A percentile compares a stretch with the other conserved stretches of the same genome.
Conservation (phyloP, 2,888 invertebrate species). For the Cybosia mesomella region DNA sequence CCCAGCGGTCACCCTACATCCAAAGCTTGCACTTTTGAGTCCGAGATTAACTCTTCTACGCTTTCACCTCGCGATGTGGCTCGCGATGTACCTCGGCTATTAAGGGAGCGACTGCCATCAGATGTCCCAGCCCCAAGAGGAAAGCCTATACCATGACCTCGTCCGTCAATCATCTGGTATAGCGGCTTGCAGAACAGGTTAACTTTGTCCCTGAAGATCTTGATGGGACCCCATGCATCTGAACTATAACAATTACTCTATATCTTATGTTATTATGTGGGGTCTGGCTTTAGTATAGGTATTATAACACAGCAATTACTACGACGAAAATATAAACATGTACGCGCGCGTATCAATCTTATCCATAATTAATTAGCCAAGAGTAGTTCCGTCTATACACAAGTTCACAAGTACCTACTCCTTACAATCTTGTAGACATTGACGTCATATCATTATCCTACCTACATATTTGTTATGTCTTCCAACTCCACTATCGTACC, state of each 20-base stretch:
- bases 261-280: neutral
- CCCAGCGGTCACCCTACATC: too few relatives aligned
- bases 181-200: too few relatives aligned
- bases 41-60: too few relatives aligned
- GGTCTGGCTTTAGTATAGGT: neutral
- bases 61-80: too few relatives aligned
- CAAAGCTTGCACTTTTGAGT: too few relatives aligned
- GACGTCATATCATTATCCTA: slow-evolving; percentile 14
- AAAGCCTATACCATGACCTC: too few relatives aligned
- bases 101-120: too few relatives aligned
- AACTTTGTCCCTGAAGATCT: too few relatives aligned
- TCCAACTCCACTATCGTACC: neutral
- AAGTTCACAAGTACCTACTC: neutral
- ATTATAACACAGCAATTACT: neutral
- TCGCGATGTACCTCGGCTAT: too few relatives aligned
- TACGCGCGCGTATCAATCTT: neutral
- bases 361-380: neutral
- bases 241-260: neutral
- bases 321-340: neutral
- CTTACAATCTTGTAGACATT: slow-evolving; percentile 4
- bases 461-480: slow-evolving; percentile 13
- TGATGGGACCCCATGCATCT: too few relatives aligned
- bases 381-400: neutral
- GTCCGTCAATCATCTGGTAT: too few relatives aligned
- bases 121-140: too few relatives aligned